A percentile compares a stretch with the other conserved stretches of the same genome.
Evolutionary conservation across 1,140 invertebrate species (phyloP).

Genomic region (Monochamus saltuarius): DNA sequence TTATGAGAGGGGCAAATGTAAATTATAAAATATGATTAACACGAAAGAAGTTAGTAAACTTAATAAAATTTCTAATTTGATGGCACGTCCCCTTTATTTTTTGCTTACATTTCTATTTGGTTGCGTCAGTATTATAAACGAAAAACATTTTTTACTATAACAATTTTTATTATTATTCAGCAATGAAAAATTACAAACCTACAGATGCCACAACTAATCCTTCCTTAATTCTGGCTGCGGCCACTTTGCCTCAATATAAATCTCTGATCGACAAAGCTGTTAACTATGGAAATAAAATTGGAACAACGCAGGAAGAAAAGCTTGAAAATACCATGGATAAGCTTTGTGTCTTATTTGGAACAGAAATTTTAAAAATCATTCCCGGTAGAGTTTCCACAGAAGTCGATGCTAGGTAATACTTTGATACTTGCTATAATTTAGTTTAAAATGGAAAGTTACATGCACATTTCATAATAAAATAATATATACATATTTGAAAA

Average conservation of each 20-base stretch:
- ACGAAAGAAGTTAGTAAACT: too few relatives aligned
- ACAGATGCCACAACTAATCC: constrained; percentile 99
- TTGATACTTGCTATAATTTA: too few relatives aligned
- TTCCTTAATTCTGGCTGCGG: constrained; percentile 91
- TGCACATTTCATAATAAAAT: too few relatives aligned
- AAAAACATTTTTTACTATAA: not conserved
- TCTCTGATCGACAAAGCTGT: constrained; percentile 87
- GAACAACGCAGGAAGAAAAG: constrained; percentile 71
- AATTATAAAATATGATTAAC: too few relatives aligned
- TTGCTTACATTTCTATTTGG: too few relatives aligned
- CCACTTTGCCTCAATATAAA: constrained; percentile 88
- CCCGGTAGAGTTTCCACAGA: constrained; percentile 97
- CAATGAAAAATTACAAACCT: constrained; percentile 94
- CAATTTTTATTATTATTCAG: constrained; percentile 54
- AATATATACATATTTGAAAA: too few relatives aligned
- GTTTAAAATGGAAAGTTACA: too few relatives aligned
- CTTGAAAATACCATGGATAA: constrained; percentile 84
- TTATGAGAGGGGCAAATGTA: too few relatives aligned
- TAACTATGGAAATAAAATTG: constrained; percentile 75
- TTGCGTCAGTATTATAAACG: not conserved
- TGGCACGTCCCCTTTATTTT: too few relatives aligned
- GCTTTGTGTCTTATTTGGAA: constrained; percentile 92
- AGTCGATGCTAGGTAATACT: constrained; percentile 96
- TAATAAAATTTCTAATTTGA: too few relatives aligned
- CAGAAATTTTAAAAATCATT: constrained; percentile 95